Conservation (phyloP, 2,888 invertebrate genomes). For the Alentia gelatinosa region DNA sequence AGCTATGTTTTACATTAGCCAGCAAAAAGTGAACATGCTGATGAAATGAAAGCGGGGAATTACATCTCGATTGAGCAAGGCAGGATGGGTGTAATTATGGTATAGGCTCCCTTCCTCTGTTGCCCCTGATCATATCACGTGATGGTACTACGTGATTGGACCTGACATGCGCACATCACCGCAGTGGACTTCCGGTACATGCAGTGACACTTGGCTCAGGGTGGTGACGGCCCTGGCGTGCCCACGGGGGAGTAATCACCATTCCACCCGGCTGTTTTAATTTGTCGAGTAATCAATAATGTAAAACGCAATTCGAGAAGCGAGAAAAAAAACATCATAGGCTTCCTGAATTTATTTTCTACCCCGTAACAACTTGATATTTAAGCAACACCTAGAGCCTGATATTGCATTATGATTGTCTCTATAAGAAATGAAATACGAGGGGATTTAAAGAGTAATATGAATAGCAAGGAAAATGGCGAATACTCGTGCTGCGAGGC, state of each 20-base stretch:
- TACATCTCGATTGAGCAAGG: not conserved
- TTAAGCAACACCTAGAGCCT: no score
- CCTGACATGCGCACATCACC: constrained; percentile 5
- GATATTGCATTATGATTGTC: no score
- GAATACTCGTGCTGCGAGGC: no score
- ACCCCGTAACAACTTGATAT: no score
- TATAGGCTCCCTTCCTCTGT: not conserved
- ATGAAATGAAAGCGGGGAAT: not conserved
- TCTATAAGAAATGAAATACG: no score
- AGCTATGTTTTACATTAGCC: no score
- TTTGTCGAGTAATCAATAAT: not conserved
- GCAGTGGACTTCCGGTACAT: not conserved
- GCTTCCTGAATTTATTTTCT: no score
- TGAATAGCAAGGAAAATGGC: no score
- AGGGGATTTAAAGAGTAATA: no score
- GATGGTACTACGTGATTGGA: constrained; percentile 2
- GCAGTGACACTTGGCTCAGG: not conserved
- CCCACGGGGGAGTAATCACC: not conserved
- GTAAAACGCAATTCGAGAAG: no score
- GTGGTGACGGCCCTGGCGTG: not conserved
- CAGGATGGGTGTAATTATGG: not conserved
- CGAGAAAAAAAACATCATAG: no score
- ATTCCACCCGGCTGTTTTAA: not conserved
- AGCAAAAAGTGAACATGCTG: no score
- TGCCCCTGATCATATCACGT: not conserved